Percentiles rank a stretch among this genome's conserved stretches.
These are phyloP conservation scores for Cerastis rubricosa DNA, from an alignment of 2,888 invertebrate genomes.

Conservation along the genomic window DNA sequence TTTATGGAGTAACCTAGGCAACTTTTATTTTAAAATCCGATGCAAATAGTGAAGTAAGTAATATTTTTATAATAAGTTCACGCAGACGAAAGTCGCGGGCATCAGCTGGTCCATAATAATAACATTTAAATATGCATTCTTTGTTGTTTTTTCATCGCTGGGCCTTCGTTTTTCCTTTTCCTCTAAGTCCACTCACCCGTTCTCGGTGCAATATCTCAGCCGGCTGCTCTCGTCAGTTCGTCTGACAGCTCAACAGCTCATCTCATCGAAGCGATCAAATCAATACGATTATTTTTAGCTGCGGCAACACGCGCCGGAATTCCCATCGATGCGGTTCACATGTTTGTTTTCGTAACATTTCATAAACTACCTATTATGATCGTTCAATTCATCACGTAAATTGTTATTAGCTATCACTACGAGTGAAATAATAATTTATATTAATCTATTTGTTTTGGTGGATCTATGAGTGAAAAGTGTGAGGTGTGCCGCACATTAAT, in stretches of 20 bases:
- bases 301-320: not conserved
- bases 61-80: too few relatives aligned
- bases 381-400: conserved; percentile 32
- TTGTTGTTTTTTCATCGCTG: not conserved
- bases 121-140: not conserved
- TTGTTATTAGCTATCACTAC: conserved; percentile 23
- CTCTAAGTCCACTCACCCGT: conserved; percentile 5
- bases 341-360: conserved; percentile 41
- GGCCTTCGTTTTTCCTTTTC: conserved; percentile 12
- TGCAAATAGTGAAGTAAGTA: too few relatives aligned
- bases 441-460: conserved; percentile 38
- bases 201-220: conserved; percentile 17
- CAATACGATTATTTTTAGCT: conserved; percentile 63
- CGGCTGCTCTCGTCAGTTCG: conserved; percentile 9
- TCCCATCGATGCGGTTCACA: conserved; percentile 5
- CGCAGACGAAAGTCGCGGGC: too few relatives aligned
- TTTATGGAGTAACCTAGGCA: too few relatives aligned
- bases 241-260: conserved; percentile 38
- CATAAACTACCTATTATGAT: conserved; percentile 19
- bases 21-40: too few relatives aligned
- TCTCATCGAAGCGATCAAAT: conserved; percentile 50
- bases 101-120: not conserved
- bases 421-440: conserved; percentile 40
- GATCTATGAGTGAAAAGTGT: conserved; percentile 1
- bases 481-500: conserved; percentile 39